These are phyloP conservation scores for Cyphomyrus plagiostoma DNA, from an alignment of 2,113 vertebrate species.

Conservation along the genomic window DNA sequence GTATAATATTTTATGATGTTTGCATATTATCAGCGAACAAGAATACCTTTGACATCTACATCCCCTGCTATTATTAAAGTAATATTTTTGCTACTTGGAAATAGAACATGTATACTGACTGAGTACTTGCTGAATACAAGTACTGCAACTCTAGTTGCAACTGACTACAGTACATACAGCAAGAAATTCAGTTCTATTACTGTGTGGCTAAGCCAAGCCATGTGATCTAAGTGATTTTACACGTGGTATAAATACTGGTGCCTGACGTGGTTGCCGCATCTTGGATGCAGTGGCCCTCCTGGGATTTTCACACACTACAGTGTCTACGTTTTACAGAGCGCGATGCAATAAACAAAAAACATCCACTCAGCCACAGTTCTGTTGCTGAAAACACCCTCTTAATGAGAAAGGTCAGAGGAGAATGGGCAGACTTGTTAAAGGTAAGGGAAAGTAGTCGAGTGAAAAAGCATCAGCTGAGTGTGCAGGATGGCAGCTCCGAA, in stretches of 20 bases:
- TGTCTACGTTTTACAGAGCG: background rate
- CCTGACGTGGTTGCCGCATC: background rate
- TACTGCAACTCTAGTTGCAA: background rate
- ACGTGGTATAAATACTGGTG: background rate
- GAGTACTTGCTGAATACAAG: background rate
- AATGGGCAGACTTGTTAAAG: background rate
- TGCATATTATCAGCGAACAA: background rate
- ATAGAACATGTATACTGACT: background rate
- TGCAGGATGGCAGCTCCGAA: background rate
- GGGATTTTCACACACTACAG: background rate
- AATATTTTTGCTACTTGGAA: background rate
- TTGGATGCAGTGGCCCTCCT: background rate
- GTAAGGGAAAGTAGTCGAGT: background rate
- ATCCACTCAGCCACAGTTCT: background rate
- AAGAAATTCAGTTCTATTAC: background rate
- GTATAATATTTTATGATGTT: background rate
- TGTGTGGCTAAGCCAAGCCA: background rate
- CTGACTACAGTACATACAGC: background rate
- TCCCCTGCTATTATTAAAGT: background rate
- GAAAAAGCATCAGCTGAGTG: background rate
- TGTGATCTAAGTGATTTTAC: background rate
- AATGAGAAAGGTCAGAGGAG: background rate
- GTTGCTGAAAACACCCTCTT: background rate
- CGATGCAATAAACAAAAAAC: background rate
- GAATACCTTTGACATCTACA: background rate